Evolutionary conservation across 2,888 invertebrate species (phyloP), one percentile per base, ranked within the genome.

Genomic region (Apantesis nais): DNA sequence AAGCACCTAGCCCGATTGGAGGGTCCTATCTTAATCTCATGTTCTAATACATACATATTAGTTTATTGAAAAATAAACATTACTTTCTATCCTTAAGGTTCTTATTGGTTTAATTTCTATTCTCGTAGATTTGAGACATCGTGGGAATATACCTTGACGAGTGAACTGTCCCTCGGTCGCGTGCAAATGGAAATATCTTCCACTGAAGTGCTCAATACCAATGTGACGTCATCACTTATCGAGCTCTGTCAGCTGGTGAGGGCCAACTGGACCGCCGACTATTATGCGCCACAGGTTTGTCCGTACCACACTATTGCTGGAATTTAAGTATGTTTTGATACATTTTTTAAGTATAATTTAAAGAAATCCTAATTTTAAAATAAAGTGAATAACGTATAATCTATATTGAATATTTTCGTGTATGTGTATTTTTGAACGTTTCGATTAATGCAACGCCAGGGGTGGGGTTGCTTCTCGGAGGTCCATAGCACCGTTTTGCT

Each of bases 181-280:
- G 87, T 97, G 66, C 96, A 97, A 84, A 83, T 97, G 66, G 93
- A 95, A 44, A 92, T 97, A 37, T 92, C 95, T 77, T 97, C 98
- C 1, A 93, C 96, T 19, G 97, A 98, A 80, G 86, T 97, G 60
- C 95, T 99, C 19, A 97, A 98, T 90, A 90, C 99, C 5, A 99
- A 99, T 89, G 92, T 99, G 16, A 99, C 99, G 0, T 97, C 98
- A 29, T 97, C 99, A 1, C 95, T 99, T 44, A 96, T 99, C 22
- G 98, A 98, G 80, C 96, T 99, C 39, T 97, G 97, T 84, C 96
- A 96, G 77, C 96, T 97, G 78, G 98, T 98, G 25, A 97, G 97
- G 76, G 96, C 96, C 80, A 98, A 97, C 88, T 99, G 99, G 99
- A 97, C 97, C 4, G 97, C 97, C 67, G 98, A 98, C 90, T 97